phyloP scores from a whole-genome alignment of 2,888 invertebrate species.

The Formica aserva region DNA sequence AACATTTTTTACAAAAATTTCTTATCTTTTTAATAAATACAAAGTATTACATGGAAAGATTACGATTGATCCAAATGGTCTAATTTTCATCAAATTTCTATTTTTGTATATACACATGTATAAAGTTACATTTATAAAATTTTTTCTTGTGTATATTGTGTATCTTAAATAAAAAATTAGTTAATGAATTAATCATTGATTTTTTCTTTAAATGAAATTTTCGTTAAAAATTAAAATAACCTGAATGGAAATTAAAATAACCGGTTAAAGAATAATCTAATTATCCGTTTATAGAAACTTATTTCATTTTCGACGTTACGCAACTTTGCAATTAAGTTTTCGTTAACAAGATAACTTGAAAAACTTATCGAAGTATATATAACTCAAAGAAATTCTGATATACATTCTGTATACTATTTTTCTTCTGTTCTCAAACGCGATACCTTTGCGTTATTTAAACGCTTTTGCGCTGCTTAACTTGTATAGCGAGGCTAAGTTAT shows the following conservation, averaged over 20 bases:
- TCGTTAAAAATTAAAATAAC: not conserved
- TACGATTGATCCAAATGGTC: not conserved
- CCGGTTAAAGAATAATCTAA: not conserved
- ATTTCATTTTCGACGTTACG: not conserved
- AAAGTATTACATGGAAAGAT: slow-evolving; percentile 4
- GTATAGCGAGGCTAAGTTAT: slow-evolving; percentile 23
- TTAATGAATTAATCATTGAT: not conserved
- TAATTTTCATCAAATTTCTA: not conserved
- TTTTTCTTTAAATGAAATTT: slow-evolving; percentile 6
- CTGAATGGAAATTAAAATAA: not conserved
- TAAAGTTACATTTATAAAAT: not conserved
- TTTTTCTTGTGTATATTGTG: not conserved
- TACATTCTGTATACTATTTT: slow-evolving; percentile 15
- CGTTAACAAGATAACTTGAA: slow-evolving; percentile 2
- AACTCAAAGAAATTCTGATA: slow-evolving; percentile 15
- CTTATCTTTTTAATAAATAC: not conserved
- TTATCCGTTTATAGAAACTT: not conserved
- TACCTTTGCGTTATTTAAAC: not conserved
- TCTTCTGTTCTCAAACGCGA: slow-evolving; percentile 24
- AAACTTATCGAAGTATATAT: slow-evolving; percentile 4
- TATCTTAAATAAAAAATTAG: not conserved
- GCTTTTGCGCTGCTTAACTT: slow-evolving; percentile 17
- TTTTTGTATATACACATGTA: not conserved
- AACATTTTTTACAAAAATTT: not conserved
- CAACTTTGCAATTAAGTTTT: slow-evolving; percentile 15